phyloP scores from a whole-genome alignment of 2,888 invertebrate genomes.

The Caenorhabditis sulstoni region DNA sequence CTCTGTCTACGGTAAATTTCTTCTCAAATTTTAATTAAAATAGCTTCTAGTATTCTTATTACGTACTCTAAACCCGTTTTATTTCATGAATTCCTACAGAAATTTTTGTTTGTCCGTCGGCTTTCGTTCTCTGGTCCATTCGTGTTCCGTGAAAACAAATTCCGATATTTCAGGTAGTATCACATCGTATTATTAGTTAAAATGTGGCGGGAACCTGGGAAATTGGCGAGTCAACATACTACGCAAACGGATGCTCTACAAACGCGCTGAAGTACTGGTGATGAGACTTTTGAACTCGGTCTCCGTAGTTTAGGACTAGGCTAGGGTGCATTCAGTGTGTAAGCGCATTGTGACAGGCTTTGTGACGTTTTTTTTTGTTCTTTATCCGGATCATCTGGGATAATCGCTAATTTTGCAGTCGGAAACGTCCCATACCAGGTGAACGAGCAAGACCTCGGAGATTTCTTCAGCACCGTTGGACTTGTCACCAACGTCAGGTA shows the following conservation, averaged over 20 bases:
- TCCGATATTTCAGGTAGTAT: slow-evolving; percentile 63
- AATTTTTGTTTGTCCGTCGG: slow-evolving; percentile 40
- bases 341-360: slow-evolving; percentile 48
- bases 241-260: slow-evolving; percentile 9
- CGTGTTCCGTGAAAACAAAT: slow-evolving; percentile 60
- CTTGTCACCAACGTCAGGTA: slow-evolving; percentile 71
- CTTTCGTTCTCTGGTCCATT: slow-evolving; percentile 65
- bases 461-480: slow-evolving; percentile 75
- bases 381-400: background rate
- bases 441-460: slow-evolving; percentile 75
- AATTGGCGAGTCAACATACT: slow-evolving; percentile 1
- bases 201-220: background rate
- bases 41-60: too few species aligned
- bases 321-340: slow-evolving; percentile 55
- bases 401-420: slow-evolving; percentile 81
- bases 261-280: slow-evolving; percentile 33
- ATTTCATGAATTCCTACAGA: slow-evolving; percentile 4
- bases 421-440: slow-evolving; percentile 79
- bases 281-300: slow-evolving; percentile 35
- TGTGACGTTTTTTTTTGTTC: slow-evolving; percentile 19
- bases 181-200: slow-evolving; percentile 14
- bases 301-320: slow-evolving; percentile 47
- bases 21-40: background rate
- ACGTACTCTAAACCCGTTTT: too few species aligned
- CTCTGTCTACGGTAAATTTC: slow-evolving; percentile 62